A percentile compares a stretch with the other conserved stretches of the same genome.
Conservation (phyloP, 2,113 vertebrate genomes). For the Columba livia region DNA sequence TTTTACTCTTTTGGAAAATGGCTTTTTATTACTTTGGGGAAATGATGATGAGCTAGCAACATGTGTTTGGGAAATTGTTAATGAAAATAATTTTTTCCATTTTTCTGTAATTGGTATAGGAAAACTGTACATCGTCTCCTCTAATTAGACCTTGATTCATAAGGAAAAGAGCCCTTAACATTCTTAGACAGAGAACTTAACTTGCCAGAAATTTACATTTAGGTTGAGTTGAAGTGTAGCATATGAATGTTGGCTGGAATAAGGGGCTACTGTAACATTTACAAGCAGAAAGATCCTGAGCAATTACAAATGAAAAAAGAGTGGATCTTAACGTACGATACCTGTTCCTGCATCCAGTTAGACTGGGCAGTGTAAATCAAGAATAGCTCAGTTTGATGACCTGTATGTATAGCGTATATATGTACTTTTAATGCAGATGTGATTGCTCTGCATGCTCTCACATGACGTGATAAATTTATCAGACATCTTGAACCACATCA, state of each 20-base stretch:
- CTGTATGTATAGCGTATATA: not conserved
- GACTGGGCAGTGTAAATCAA: not conserved
- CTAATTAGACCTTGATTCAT: slow-evolving; percentile 78
- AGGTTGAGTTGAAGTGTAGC: slow-evolving; percentile 81
- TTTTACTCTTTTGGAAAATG: slow-evolving; percentile 67
- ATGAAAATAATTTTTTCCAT: slow-evolving; percentile 73
- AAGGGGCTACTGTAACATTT: slow-evolving; percentile 70
- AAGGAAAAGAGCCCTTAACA: slow-evolving; percentile 73
- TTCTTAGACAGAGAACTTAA: slow-evolving; percentile 76
- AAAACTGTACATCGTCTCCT: slow-evolving; percentile 65
- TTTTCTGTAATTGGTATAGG: slow-evolving; percentile 73
- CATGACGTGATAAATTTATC: not conserved
- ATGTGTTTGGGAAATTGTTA: slow-evolving; percentile 57
- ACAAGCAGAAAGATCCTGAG: slow-evolving; percentile 58
- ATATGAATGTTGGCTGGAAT: slow-evolving; percentile 70
- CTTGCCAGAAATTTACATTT: slow-evolving; percentile 83
- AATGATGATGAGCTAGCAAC: slow-evolving; percentile 40
- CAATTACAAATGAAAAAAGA: slow-evolving; percentile 67
- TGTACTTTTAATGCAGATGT: not conserved
- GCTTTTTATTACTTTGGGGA: slow-evolving; percentile 54
- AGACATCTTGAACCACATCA: not conserved
- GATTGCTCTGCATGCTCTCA: not conserved
- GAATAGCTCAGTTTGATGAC: not conserved
- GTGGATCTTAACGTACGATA: slow-evolving; percentile 47
- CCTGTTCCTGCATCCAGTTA: not conserved